A percentile compares a stretch with the other conserved stretches of the same genome.
Evolutionary conservation across 2,113 vertebrate genomes (phyloP).

Genomic region (Phocoena phocoena): DNA sequence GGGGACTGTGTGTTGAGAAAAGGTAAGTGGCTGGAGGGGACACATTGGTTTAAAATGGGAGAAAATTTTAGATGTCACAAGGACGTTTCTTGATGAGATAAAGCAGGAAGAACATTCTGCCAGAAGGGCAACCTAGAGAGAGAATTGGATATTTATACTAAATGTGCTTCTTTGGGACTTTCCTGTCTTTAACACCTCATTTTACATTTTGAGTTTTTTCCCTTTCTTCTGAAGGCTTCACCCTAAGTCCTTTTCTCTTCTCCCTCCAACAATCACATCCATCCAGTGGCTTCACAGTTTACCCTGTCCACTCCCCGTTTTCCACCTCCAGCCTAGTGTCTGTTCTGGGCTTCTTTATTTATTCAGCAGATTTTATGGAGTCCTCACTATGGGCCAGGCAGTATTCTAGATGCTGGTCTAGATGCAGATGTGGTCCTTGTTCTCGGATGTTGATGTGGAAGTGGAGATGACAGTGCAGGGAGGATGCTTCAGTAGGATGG

Average conservation of each 20-base stretch:
- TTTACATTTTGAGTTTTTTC: background rate
- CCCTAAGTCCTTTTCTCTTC: background rate
- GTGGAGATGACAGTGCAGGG: background rate
- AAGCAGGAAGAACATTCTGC: background rate
- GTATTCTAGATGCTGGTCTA: background rate
- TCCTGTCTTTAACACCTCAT: background rate
- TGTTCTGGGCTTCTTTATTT: background rate
- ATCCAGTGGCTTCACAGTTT: background rate
- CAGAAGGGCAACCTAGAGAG: background rate
- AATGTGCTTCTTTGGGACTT: background rate
- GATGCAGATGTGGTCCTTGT: too few relatives aligned
- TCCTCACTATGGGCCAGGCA: background rate
- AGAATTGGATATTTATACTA: background rate
- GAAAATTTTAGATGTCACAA: background rate
- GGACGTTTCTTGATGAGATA: background rate
- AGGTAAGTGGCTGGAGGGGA: background rate
- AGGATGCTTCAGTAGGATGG: background rate
- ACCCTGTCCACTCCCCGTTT: background rate
- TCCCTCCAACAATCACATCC: background rate
- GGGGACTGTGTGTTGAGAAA: background rate
- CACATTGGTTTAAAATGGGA: background rate
- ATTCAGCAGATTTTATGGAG: background rate
- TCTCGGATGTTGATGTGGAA: accelerated
- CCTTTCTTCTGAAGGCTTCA: background rate
- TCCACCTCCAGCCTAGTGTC: background rate